Percentiles rank a stretch among this genome's conserved stretches.
phyloP scores from a whole-genome alignment of 92 coral and sea anemone genomes.

The Meandrina meandrites region DNA sequence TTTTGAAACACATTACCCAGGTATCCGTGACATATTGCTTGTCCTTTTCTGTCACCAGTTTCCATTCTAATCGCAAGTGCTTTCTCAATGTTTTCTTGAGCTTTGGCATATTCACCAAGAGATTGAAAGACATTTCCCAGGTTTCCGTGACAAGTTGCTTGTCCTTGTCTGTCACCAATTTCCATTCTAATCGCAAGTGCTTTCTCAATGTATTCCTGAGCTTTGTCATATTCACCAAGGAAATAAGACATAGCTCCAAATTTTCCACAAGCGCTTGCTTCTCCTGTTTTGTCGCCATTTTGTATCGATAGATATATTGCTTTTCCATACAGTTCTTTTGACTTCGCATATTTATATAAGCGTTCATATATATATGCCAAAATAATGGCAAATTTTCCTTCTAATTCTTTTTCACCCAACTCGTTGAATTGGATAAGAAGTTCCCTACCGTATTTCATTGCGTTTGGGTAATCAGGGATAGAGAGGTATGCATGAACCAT shows the following conservation, averaged over 20 bases:
- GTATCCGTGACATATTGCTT: too few relatives aligned
- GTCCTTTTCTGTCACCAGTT: too few relatives aligned
- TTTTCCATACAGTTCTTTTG: not conserved
- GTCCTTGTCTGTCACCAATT: too few relatives aligned
- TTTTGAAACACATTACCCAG: too few relatives aligned
- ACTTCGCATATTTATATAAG: not conserved
- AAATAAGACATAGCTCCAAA: not conserved
- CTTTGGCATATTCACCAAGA: too few relatives aligned
- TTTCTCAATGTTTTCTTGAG: too few relatives aligned
- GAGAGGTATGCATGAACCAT: not conserved
- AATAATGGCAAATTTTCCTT: too few relatives aligned
- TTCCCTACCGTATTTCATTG: not conserved
- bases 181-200: not conserved
- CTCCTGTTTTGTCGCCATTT: not conserved
- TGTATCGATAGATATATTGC: not conserved
- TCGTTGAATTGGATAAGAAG: not conserved
- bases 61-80: too few relatives aligned
- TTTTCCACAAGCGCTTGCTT: too few relatives aligned
- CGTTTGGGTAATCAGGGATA: not conserved
- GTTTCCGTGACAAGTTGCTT: too few relatives aligned
- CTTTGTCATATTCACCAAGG: not conserved
- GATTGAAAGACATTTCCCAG: too few relatives aligned
- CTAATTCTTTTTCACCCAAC: too few relatives aligned
- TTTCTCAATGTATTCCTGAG: not conserved
- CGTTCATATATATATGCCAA: not conserved